A percentile compares a stretch with the other conserved stretches of the same genome.
Evolutionary conservation across 2,888 invertebrate genomes (phyloP).

Genomic region (Agrilus mali): DNA sequence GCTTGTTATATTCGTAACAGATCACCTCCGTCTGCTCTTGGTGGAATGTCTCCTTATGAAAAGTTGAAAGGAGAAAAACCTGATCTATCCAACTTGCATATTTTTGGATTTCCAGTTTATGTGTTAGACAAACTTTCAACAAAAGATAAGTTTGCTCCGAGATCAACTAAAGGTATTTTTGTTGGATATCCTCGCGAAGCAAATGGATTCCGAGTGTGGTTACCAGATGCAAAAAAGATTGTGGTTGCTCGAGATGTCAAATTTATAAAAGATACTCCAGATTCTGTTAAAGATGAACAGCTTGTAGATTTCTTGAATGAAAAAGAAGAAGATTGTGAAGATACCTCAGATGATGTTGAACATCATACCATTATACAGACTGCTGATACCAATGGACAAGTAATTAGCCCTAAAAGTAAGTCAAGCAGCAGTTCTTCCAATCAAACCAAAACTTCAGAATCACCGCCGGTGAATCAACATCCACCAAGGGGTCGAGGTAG

Average conservation of each 20-base stretch:
- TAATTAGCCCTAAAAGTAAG: too few relatives aligned
- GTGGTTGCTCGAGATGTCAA: constrained; percentile 14
- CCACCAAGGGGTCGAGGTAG: too few relatives aligned
- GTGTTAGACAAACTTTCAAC: constrained; percentile 10
- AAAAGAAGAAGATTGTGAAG: too few relatives aligned
- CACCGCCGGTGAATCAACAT: too few relatives aligned
- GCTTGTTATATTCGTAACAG: too few relatives aligned
- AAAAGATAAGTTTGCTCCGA: constrained; percentile 16
- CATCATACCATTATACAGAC: too few relatives aligned
- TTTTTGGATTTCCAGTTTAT: constrained; percentile 19
- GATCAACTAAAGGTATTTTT: constrained; percentile 15
- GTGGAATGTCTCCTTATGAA: constrained; percentile 6
- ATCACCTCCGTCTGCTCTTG: constrained; percentile 14
- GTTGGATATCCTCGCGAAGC: constrained; percentile 17
- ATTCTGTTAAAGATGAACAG: too few relatives aligned
- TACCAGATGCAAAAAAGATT: constrained; percentile 10
- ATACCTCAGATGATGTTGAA: too few relatives aligned
- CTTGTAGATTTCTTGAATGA: too few relatives aligned
- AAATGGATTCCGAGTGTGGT: constrained; percentile 17
- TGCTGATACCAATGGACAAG: too few relatives aligned
- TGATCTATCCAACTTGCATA: constrained; percentile 14
- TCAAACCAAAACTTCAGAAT: too few relatives aligned
- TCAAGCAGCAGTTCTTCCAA: too few relatives aligned
- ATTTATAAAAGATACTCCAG: background rate
- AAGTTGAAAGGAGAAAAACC: constrained; percentile 11